Conservation (phyloP, 1,140 invertebrate species). For the Venustaconcha ellipsiformis region DNA sequence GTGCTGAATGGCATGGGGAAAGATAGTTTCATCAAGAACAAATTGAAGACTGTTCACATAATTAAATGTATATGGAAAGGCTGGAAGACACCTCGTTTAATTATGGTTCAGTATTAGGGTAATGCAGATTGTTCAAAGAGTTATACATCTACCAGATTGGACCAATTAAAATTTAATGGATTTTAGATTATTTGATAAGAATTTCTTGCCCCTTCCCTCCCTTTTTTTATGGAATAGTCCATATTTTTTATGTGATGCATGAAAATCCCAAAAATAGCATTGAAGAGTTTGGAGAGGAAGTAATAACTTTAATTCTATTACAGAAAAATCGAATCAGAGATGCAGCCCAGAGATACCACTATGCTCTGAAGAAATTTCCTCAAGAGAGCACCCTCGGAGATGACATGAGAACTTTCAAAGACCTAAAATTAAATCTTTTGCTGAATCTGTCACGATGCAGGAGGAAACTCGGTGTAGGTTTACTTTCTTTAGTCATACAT, state of each 20-base stretch:
- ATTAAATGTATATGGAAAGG: too few relatives aligned
- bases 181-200: neutral
- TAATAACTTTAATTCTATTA: conserved; percentile 13
- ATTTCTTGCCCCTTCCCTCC: neutral
- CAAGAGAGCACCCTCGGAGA: conserved; percentile 71
- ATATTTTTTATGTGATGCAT: conserved; percentile 10
- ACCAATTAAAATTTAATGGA: neutral
- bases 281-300: too few relatives aligned
- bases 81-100: too few relatives aligned
- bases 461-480: conserved; percentile 91
- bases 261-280: too few relatives aligned
- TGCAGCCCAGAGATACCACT: conserved; percentile 94
- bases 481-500: neutral
- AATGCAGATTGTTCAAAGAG: neutral
- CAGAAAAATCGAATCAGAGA: conserved; percentile 88
- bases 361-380: conserved; percentile 92
- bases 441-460: conserved; percentile 93
- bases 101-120: too few relatives aligned
- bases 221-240: neutral
- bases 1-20: too few relatives aligned
- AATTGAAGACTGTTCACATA: too few relatives aligned
- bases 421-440: conserved; percentile 88
- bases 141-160: too few relatives aligned
- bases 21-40: too few relatives aligned
- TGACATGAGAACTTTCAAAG: conserved; percentile 78